phyloP scores from a whole-genome alignment of 2,888 invertebrate genomes.

The Drosophila macrospina region DNA sequence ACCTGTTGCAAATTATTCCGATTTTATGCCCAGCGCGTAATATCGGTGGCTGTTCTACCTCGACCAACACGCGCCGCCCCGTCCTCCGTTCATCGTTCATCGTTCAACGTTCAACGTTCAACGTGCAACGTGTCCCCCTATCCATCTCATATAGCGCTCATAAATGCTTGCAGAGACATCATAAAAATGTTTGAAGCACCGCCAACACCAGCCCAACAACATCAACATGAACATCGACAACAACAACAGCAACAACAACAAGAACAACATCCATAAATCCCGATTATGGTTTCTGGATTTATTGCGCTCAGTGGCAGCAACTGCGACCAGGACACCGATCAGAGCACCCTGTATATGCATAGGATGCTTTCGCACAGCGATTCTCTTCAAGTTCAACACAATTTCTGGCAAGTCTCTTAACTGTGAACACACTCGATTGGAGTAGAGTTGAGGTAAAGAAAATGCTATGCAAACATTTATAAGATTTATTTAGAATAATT shows the following conservation, averaged over 20 bases:
- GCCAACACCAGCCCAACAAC: slow-evolving; percentile 58
- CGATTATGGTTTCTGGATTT: slow-evolving; percentile 81
- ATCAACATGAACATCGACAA: slow-evolving; percentile 44
- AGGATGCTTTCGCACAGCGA: neutral
- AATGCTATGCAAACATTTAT: no score
- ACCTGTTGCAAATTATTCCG: slow-evolving; percentile 80
- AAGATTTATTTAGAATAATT: no score
- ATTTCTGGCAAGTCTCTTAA: neutral
- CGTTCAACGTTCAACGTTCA: no score
- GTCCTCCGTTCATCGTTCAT: slow-evolving; percentile 9
- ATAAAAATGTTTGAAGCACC: slow-evolving; percentile 80
- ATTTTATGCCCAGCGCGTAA: slow-evolving; percentile 75
- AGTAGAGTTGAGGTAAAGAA: no score
- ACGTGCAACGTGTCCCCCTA: slow-evolving; percentile 6
- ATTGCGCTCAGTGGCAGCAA: slow-evolving; percentile 59
- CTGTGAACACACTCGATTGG: no score
- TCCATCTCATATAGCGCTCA: slow-evolving; percentile 53
- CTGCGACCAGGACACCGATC: slow-evolving; percentile 13
- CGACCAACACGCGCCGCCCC: slow-evolving; percentile 25
- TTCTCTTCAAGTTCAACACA: slow-evolving; percentile 7
- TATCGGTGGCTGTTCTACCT: slow-evolving; percentile 72
- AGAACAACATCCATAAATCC: slow-evolving; percentile 75
- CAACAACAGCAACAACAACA: slow-evolving; percentile 55
- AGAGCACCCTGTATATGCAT: slow-evolving; percentile 37
- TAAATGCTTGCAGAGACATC: slow-evolving; percentile 80